These are phyloP conservation scores for Delia radicum DNA, from an alignment of 1,140 invertebrate genomes.

Conservation along the genomic window DNA sequence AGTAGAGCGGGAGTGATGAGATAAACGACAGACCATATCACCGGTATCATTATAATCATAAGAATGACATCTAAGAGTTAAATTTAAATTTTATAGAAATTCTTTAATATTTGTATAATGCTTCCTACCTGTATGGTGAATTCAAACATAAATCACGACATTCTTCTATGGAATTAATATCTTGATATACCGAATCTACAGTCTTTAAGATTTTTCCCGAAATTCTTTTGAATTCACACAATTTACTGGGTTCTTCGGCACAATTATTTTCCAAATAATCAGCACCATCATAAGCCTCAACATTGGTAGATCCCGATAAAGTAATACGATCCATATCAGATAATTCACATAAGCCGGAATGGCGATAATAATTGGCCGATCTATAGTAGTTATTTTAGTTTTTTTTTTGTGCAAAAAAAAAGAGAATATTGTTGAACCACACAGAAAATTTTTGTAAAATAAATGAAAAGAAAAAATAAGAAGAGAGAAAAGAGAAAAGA, in stretches of 20 bases:
- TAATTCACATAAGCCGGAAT: slow-evolving; percentile 80
- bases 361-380: slow-evolving; percentile 86
- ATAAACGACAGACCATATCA: slow-evolving; percentile 87
- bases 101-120: background rate
- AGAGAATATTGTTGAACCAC: background rate
- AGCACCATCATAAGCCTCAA: slow-evolving; percentile 66
- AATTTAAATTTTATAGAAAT: background rate
- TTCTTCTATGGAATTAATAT: slow-evolving; percentile 81
- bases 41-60: slow-evolving; percentile 92
- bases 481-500: background rate
- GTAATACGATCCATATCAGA: slow-evolving; percentile 89
- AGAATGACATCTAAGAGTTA: slow-evolving; percentile 71
- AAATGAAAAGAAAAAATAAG: background rate
- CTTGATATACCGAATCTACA: slow-evolving; percentile 89
- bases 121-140: slow-evolving; percentile 68
- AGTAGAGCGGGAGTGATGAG: slow-evolving; percentile 85
- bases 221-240: slow-evolving; percentile 90
- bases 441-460: background rate
- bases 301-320: slow-evolving; percentile 68
- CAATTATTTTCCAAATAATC: slow-evolving; percentile 91
- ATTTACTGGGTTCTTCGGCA: slow-evolving; percentile 84
- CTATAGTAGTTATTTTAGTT: slow-evolving; percentile 59
- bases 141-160: slow-evolving; percentile 85
- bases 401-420: background rate
- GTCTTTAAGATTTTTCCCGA: slow-evolving; percentile 87